Base-by-base conservation (phyloP, 1,140 invertebrate species). In the Cherax destructor region DNA sequence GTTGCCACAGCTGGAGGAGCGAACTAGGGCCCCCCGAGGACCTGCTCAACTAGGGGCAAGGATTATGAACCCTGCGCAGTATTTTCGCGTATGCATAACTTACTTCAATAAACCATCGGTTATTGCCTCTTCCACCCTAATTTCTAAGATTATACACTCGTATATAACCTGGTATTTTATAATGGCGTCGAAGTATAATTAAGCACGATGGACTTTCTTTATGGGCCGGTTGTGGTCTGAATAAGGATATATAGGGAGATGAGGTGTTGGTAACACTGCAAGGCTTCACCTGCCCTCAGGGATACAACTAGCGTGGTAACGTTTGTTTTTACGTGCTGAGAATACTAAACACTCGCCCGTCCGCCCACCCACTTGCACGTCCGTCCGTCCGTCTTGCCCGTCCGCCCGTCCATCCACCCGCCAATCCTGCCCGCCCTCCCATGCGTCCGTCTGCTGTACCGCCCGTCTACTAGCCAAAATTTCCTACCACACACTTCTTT, bases 321-420 rank as follows among this genome's bases (percentile, higher is more conserved):
- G 85, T 87, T 87, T 87, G 85, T 87, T 87, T 87, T 87, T 78
- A 79, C 85, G 79, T 52, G 74, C 50, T 24, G 50, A 52, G 74
- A 78, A 87, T 87, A 87, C 85, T 87, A 89, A 83, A 83, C 81
- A 84, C 16, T 18, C 30, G 56, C 47, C 24, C 50, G 83, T 11
- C 41, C 69, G 4, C 41, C 47, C 11, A 9, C 50, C 79, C 10
- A 7, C 79, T 13, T 18, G 52, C 61, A 11, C 21, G 61, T 18
- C 61, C 61, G 18, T 18, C 61, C 21, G 11, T 18, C 61, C 61
- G 18, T 18, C 61, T 18, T 65, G 52, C 52, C 52, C 52, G 52
- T 13, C 52, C 52, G 13, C 52, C 52, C 4, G 9, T 10, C 52
- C 1, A 13, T 13, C 9, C 52, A 13, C 52, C 52, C 52, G 52